phyloP scores from a whole-genome alignment of 2,113 vertebrate genomes.

The Lycocorax pyrrhopterus region DNA sequence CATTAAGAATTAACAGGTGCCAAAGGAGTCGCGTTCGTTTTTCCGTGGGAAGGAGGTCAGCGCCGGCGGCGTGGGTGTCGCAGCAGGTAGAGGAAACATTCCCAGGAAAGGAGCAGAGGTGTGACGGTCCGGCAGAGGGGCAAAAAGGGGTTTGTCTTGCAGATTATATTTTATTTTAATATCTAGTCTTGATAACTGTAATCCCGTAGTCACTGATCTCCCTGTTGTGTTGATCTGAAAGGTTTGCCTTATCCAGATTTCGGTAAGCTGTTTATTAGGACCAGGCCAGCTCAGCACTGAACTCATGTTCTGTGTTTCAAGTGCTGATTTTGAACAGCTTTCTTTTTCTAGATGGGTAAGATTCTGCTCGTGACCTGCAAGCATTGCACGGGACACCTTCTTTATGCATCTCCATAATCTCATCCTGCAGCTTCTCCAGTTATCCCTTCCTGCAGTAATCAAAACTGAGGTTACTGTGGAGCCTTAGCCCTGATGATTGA shows the following conservation, averaged over 20 bases:
- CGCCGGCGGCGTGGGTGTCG: background rate
- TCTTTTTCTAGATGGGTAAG: background rate
- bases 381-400: accelerated
- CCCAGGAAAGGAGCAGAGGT: background rate
- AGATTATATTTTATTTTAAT: background rate
- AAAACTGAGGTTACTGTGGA: background rate
- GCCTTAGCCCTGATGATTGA: background rate
- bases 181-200: background rate
- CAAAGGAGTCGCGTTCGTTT: background rate
- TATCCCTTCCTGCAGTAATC: background rate
- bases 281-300: background rate
- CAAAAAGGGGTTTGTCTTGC: background rate
- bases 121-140: background rate
- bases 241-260: background rate
- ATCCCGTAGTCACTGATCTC: background rate
- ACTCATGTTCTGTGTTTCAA: background rate
- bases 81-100: background rate
- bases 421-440: background rate
- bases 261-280: background rate
- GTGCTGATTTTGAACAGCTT: background rate
- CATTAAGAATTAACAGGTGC: background rate
- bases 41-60: background rate
- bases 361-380: background rate
- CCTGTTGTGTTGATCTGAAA: background rate
- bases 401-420: background rate